Evolutionary conservation across 2,113 vertebrate species (phyloP), one percentile per base, ranked within the genome.

Genomic region (Centropus unirufus): DNA sequence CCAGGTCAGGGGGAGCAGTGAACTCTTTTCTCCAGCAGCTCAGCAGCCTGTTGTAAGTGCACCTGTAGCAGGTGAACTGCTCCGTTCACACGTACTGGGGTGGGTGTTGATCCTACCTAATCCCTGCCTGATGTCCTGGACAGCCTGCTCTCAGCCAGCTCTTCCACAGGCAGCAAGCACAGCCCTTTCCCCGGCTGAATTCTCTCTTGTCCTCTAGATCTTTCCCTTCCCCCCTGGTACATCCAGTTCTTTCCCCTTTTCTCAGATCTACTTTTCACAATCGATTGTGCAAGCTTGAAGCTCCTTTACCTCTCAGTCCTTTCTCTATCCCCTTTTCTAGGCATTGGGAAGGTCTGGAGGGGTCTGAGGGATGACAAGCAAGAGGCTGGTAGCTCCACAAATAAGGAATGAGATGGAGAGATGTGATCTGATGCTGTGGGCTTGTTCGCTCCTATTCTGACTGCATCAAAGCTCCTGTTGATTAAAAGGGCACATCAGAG

Each of bases 41-140:
- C 76, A 49, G 59, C 74, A 83, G 40, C 62, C 66, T 3, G 22
- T 15, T 51, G 36, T 22, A 27, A 62, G 83, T 78, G 52, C 67
- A 67, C 76, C 49, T 47, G 40, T 0, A 22, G 52, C 59, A 39
- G 55, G 59, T 0, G 1, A 76, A 58, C 51, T 58, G 75, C 59
- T 93, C 72, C 1, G 3, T 46, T 67, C 59, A 22, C 39, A 5
- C 1, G 0, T 46, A 29, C 59, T 3, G 4, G 5, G 42, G 40
- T 27, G 36, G 8, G 4, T 62, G 51, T 3, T 55, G 63, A 59
- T 55, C 83, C 80, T 51, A 4, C 1, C 0, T 73, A 79, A 85
- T 54, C 70, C 58, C 78, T 36, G 16, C 14, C 85, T 90, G 88
- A 77, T 51, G 51, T 24, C 54, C 46, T 86, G 88, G 32, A 34